Base-by-base conservation (phyloP, 92 coral and sea anemone species). In the Muricea muricata region DNA sequence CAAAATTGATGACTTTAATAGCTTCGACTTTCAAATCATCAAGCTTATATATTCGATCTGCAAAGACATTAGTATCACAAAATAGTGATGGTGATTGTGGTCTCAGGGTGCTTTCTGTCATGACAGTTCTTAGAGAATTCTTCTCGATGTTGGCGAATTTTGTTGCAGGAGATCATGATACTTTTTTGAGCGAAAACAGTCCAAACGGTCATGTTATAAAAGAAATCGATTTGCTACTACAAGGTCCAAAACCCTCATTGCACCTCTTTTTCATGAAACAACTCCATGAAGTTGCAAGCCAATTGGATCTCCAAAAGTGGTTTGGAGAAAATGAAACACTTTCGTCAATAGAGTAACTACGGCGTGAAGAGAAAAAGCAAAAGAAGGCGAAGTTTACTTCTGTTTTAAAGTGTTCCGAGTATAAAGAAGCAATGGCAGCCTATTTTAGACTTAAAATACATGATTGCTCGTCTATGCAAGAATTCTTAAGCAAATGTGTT, bases 101-200 rank as follows among this genome's bases (percentile, higher is more conserved):
- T 20, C 87, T 97, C 73, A 78, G 41, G 18, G 47, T 92, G 23
- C 60, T 97, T 56, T 97, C 93, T 58, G 93, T 97, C 60, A 86
- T 88, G 57, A 93, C 99, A 18, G 92, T 88, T 33, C 60, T 93
- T 78, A 86, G 93, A 85, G 84, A 91, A n/a, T 89, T 93, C 81
- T 58, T 97, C 13, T 7, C 74, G 18, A 86, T 92, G 34, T 61
- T 97, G 66, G 91, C 94, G 9, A 46, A 56, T 42, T 85, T 94
- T 52, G 37, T 97, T 78, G 75, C 67, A 39, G 48, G 32, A 75
- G 65, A 73, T 1, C 79, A 60, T 13, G 81, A 67, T 29, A 80
- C n/a, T n/a, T n/a, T 72, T 60, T 31, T 88, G 11, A 28, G 80
- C 4, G 81, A 40, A 24, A 75, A 79, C 35, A 89, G 86, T 1